Base-by-base conservation (phyloP, 1,140 invertebrate genomes). In the Melitaea cinxia region DNA sequence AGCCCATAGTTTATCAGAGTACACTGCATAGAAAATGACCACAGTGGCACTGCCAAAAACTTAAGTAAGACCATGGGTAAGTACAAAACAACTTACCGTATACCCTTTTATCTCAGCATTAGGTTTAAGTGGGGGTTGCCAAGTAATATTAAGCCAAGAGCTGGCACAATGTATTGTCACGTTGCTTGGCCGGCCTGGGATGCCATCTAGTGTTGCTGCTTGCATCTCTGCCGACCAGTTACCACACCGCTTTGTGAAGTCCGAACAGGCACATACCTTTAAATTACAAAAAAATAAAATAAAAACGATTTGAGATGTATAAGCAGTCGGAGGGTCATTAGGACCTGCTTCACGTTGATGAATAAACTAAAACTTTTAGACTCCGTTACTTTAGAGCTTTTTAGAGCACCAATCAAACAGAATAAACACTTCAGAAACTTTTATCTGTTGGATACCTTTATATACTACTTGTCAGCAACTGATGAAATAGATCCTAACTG, bases 171-270 rank as follows among this genome's bases (percentile, higher is more conserved):
- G 86, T 1, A 95, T 91, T 1, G 87, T 87, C 0, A 96, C 89
- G 85, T 94, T 94, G 77, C 88, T 92, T 7, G 93, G 95, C 60
- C 91, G 89, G 66, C 93, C 93, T 0, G 94, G 92, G 14, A 93
- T 92, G 61, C 95, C 96, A 84, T 97, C 96, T 88, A 96, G 93
- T 4, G 96, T 97, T 4, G 94, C 95, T 0, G 95, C 96, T 77
- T 95, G 94, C 39, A 96, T 94, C 66, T 93, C 91, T 15, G 93
- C 88, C 1, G 96, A 96, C 94, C 94, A 95, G 15, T 94, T 93
- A 4, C 95, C 95, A 83, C 96, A 97, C 42, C 92, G 87, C 54
- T 92, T 93, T 1, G 94, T 96, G 73, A 94, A 95, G 77, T 96
- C 94, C 65, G 93, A 96, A 80, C 96, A 97, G 7, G 95, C 95